phyloP scores from a whole-genome alignment of 2,797 vertebrate species.

The Botia kubotai region DNA sequence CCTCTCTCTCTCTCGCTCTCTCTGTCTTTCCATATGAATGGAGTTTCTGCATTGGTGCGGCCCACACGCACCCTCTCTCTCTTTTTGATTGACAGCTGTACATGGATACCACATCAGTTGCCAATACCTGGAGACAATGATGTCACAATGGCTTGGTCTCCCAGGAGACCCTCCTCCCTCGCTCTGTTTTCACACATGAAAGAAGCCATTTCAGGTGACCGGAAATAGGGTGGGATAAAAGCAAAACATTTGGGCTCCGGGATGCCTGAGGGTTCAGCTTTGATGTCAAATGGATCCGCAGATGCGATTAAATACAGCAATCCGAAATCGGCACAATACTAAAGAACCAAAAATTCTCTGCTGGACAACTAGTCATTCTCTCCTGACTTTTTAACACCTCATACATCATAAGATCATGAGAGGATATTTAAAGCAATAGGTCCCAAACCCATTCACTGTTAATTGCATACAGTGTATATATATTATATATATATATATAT shows the following conservation, averaged over 20 bases:
- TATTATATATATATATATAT: too few species aligned
- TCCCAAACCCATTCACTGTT: slow-evolving; percentile 35
- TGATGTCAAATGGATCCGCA: slow-evolving; percentile 81
- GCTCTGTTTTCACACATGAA: slow-evolving; percentile 81
- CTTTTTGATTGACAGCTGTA: slow-evolving; percentile 80
- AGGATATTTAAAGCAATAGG: neutral
- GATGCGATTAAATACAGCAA: slow-evolving; percentile 79
- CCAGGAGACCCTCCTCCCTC: slow-evolving; percentile 71
- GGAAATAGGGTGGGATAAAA: slow-evolving; percentile 79
- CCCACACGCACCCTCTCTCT: slow-evolving; percentile 68
- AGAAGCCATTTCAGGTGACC: slow-evolving; percentile 85
- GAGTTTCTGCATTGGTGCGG: slow-evolving; percentile 35
- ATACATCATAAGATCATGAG: slow-evolving; percentile 14
- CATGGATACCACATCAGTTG: slow-evolving; percentile 74
- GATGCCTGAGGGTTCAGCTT: slow-evolving; percentile 78
- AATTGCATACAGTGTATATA: neutral
- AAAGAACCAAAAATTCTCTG: slow-evolving; percentile 53
- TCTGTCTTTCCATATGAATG: slow-evolving; percentile 32
- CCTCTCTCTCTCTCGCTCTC: slow-evolving; percentile 16
- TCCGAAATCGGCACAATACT: slow-evolving; percentile 64
- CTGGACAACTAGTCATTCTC: slow-evolving; percentile 46
- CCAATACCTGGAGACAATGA: slow-evolving; percentile 79
- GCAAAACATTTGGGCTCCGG: slow-evolving; percentile 75
- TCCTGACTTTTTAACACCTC: slow-evolving; percentile 5
- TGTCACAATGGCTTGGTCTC: slow-evolving; percentile 77